Base-by-base conservation (phyloP, 2,797 vertebrate species). In the Okamejei kenojei region DNA sequence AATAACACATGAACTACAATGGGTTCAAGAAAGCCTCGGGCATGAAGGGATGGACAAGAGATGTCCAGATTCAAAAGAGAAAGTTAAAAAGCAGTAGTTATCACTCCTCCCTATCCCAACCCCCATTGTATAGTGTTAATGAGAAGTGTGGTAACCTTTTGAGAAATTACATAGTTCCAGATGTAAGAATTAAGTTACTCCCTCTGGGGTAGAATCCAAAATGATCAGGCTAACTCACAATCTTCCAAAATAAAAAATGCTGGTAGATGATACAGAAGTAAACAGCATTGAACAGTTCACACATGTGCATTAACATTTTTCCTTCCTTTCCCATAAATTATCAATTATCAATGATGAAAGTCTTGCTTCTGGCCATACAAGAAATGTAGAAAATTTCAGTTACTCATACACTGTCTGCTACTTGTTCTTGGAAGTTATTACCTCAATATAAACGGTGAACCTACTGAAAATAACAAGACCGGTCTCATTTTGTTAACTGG, bases 301-400 rank as follows among this genome's bases (percentile, higher is more conserved):
- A 88, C 84, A 88, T 88, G 84, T 88, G 84, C 63, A 88, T 88
- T 88, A 88, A 88, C 84, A 88, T 88, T 88, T 88, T 86, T 68
- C n/a, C 84, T 88, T 88, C 84, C 84, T 88, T 88, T 88, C 61
- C 84, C 84, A 88, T 88, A 63, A 68, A 88, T 88, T 88, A 88
- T 88, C 84, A 88, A 88, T 88, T 88, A 88, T 68, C 84, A 88
- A 88, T 35, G 84, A 88, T 88, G 84, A 88, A 88, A 88, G 84
- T 8, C 63, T 88, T 88, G 84, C 84, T 88, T 68, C 84, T 88
- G 84, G 84, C 84, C 84, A 88, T 68, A 11, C 17, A 88, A 68
- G 84, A 68, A 35, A 65, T 88, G 84, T 15, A 88, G 84, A 88
- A 88, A 68, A 65, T 88, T 88, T 88, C 84, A 88, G 84, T 88